Conservation (phyloP, 2,113 vertebrate species). For the Myxocyprinus asiaticus region DNA sequence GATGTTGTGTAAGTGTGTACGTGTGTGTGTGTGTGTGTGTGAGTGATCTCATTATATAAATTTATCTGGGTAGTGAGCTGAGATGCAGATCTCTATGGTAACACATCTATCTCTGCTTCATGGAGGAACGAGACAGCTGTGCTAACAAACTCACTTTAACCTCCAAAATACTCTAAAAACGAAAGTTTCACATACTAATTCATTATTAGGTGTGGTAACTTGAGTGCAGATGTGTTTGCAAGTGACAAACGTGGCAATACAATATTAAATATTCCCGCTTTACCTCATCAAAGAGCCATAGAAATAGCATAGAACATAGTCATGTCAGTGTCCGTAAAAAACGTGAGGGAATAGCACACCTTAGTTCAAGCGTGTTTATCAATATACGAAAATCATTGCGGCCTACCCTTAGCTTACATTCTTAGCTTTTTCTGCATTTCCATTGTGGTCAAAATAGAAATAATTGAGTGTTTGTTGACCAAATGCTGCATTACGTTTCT, state of each 20-base stretch:
- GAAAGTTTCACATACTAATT: conserved; percentile 27
- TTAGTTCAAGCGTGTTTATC: too few relatives aligned
- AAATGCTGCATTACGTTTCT: too few relatives aligned
- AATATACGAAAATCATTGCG: too few relatives aligned
- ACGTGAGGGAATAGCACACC: too few relatives aligned
- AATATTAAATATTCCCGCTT: too few relatives aligned
- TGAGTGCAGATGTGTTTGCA: background rate
- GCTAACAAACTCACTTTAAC: conserved; percentile 28
- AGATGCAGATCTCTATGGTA: conserved; percentile 46
- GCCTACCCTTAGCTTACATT: too few relatives aligned
- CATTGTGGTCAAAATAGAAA: too few relatives aligned
- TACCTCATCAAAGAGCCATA: too few relatives aligned
- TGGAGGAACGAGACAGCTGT: conserved; percentile 22
- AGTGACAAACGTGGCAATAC: background rate
- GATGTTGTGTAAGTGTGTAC: conserved; percentile 14
- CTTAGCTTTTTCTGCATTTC: too few relatives aligned
- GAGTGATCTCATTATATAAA: conserved; percentile 43
- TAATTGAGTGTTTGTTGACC: too few relatives aligned
- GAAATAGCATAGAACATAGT: too few relatives aligned
- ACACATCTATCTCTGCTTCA: conserved; percentile 37
- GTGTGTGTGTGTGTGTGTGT: conserved; percentile 14
- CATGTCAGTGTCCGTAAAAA: too few relatives aligned
- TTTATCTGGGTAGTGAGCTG: conserved; percentile 31
- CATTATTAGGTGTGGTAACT: conserved; percentile 1
- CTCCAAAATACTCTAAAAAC: conserved; percentile 1